Evolutionary conservation across 2,797 vertebrate genomes (phyloP).

Genomic region (Synanceia verrucosa): DNA sequence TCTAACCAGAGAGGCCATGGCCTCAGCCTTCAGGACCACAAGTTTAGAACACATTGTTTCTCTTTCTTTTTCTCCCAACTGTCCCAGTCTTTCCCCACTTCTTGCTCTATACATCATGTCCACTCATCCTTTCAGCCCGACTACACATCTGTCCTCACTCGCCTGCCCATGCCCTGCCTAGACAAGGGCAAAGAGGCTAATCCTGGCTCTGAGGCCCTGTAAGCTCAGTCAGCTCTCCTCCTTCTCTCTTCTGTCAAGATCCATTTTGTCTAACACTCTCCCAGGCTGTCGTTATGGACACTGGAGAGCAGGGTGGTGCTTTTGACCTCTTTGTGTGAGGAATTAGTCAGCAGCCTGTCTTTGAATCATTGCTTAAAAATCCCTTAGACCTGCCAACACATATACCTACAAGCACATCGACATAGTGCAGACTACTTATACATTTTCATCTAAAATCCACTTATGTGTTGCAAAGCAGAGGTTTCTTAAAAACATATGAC

Average conservation of each 20-base stretch:
- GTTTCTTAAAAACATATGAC: slow-evolving; percentile 13
- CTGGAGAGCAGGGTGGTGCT: slow-evolving; percentile 46
- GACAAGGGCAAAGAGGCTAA: slow-evolving; percentile 74
- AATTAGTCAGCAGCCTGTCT: slow-evolving; percentile 56
- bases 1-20: slow-evolving; percentile 10
- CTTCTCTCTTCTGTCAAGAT: slow-evolving; percentile 61
- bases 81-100: background rate
- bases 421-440: background rate
- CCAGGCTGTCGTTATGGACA: slow-evolving; percentile 56
- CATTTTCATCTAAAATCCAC: slow-evolving; percentile 13
- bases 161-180: slow-evolving; percentile 45
- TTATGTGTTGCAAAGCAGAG: background rate
- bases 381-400: slow-evolving; percentile 21
- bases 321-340: slow-evolving; percentile 59
- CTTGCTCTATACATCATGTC: slow-evolving; percentile 43
- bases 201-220: slow-evolving; percentile 70
- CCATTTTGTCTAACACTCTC: slow-evolving; percentile 60
- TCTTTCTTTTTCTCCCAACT: slow-evolving; percentile 22
- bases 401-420: background rate
- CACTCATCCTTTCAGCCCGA: slow-evolving; percentile 45
- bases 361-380: slow-evolving; percentile 41
- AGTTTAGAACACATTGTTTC: slow-evolving; percentile 22
- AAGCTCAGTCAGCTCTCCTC: slow-evolving; percentile 60
- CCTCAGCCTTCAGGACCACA: slow-evolving; percentile 17
- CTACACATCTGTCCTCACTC: slow-evolving; percentile 38